Conservation (phyloP, 2,797 vertebrate genomes). For the Peromyscus eremicus region DNA sequence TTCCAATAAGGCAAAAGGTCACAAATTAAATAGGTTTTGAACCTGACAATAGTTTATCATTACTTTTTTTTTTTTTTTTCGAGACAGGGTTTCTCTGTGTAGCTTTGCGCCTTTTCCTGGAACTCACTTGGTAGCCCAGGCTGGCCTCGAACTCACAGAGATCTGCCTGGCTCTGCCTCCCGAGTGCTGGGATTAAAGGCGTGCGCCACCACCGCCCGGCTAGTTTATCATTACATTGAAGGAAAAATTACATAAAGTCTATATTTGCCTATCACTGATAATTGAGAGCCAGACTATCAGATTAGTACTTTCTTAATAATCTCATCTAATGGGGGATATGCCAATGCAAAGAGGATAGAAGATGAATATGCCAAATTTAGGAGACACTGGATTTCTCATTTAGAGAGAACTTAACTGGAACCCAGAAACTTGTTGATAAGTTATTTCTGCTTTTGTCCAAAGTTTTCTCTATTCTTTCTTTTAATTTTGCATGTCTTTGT, state of each 20-base stretch:
- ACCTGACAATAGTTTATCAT: background rate
- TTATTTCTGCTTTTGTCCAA: background rate
- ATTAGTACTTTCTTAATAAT: slow-evolving; percentile 36
- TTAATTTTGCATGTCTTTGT: background rate
- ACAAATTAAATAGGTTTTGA: background rate
- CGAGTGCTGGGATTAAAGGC: too few relatives aligned
- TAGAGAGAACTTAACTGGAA: background rate
- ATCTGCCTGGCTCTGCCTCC: too few relatives aligned
- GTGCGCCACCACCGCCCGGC: too few relatives aligned
- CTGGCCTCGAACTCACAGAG: too few relatives aligned
- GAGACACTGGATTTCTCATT: background rate
- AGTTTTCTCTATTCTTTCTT: background rate
- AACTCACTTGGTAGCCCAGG: too few relatives aligned
- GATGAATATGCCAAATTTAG: background rate
- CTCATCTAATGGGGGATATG: background rate
- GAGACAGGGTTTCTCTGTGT: too few relatives aligned
- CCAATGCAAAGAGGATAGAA: background rate
- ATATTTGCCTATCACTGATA: background rate
- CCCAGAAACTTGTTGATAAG: background rate
- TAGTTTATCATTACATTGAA: background rate
- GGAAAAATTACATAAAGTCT: background rate
- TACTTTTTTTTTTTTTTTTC: too few relatives aligned
- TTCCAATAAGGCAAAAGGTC: background rate
- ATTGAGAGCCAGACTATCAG: background rate
- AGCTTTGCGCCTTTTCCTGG: too few relatives aligned